phyloP scores from a whole-genome alignment of 2,888 invertebrate genomes.

The Chrysina gloriosa region DNA sequence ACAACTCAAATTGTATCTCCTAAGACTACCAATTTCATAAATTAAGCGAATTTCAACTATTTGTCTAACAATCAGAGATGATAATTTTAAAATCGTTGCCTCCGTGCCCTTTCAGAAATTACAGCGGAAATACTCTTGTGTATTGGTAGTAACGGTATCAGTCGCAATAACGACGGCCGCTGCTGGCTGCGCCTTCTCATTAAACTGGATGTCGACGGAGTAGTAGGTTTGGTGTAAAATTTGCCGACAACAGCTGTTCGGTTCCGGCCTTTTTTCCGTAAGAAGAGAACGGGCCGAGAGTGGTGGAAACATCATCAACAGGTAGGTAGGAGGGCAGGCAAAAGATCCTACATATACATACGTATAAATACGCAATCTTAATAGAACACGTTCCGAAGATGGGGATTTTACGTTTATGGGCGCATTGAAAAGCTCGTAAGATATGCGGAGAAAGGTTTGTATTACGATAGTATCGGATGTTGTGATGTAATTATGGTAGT shows the following conservation, averaged over 20 bases:
- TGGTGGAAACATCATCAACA: constrained; percentile 12
- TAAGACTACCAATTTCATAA: too few species aligned
- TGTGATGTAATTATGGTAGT: too few species aligned
- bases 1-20: too few species aligned
- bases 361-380: too few species aligned
- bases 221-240: constrained; percentile 26
- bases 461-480: too few species aligned
- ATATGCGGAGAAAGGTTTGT: constrained; percentile 5
- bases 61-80: too few species aligned
- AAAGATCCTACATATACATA: constrained; percentile 8
- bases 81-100: too few species aligned
- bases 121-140: constrained; percentile 5
- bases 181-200: constrained; percentile 19
- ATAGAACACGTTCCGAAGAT: constrained; percentile 1
- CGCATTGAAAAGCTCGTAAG: background rate
- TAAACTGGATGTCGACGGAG: constrained; percentile 9
- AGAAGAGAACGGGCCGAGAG: background rate
- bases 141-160: constrained; percentile 17
- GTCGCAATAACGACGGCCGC: background rate
- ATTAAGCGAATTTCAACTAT: too few species aligned
- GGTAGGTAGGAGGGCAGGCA: background rate
- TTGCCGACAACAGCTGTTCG: constrained; percentile 34
- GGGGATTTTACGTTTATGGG: constrained; percentile 7
- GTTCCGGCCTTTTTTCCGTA: constrained; percentile 26
- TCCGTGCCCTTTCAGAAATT: constrained; percentile 2